A percentile compares a stretch with the other conserved stretches of the same genome.
These are phyloP conservation scores for human (Homo sapiens) DNA, from an alignment of 2,113 vertebrate species.

Conservation along the genomic window GRCh38 chr1:190376001-190376500, in stretches of 20 bases:
- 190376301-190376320: not conserved
- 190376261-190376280: not conserved
- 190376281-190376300: not conserved
- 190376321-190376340: not conserved
- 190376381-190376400: not conserved
- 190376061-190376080: not conserved
- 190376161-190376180: not conserved
- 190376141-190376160: not conserved
- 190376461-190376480: not conserved
- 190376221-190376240: not conserved
- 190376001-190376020: conserved; percentile 43
- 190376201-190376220: not conserved
- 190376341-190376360: not conserved
- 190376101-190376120: not conserved
- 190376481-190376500: not conserved
- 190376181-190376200: not conserved
- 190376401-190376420: not conserved
- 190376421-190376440: not conserved
- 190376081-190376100: not conserved
- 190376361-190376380: not conserved
- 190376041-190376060: not conserved
- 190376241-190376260: not conserved
- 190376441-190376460: not conserved
- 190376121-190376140: not conserved
- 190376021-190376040: not conserved